Conservation (phyloP, 2,113 vertebrate species). For the Ceyx cyanopectus region DNA sequence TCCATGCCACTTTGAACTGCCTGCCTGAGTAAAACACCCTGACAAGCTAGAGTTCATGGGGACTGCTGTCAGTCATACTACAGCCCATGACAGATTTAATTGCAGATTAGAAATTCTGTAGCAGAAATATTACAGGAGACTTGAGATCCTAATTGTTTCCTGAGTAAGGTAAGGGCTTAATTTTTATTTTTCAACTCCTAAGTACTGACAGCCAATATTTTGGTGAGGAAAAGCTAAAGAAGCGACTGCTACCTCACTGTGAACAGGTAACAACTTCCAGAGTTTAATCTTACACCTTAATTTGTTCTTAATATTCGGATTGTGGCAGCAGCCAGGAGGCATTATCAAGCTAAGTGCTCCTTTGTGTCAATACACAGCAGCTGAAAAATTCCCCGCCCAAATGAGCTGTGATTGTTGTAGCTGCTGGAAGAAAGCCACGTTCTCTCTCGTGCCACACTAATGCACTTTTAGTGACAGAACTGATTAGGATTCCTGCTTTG, state of each 20-base stretch:
- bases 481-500: constrained; percentile 50
- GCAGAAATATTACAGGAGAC: neutral
- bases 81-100: neutral
- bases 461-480: neutral
- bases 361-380: constrained; percentile 62
- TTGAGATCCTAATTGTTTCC: constrained; percentile 26
- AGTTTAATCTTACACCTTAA: constrained; percentile 44
- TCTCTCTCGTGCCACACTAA: constrained; percentile 9
- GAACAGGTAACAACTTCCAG: constrained; percentile 28
- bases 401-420: constrained; percentile 34
- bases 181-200: constrained; percentile 29
- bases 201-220: constrained; percentile 16
- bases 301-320: constrained; percentile 53
- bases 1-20: neutral
- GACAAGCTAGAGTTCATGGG: neutral
- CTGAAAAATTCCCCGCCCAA: constrained; percentile 34
- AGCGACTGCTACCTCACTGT: neutral
- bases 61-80: neutral
- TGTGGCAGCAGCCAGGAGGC: constrained; percentile 32
- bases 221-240: constrained; percentile 24
- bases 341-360: constrained; percentile 56
- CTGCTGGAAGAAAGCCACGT: constrained; percentile 45
- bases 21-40: neutral
- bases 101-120: neutral
- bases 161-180: neutral